Evolutionary conservation across 2,797 vertebrate species (phyloP).

Genomic region (Argya squamiceps): DNA sequence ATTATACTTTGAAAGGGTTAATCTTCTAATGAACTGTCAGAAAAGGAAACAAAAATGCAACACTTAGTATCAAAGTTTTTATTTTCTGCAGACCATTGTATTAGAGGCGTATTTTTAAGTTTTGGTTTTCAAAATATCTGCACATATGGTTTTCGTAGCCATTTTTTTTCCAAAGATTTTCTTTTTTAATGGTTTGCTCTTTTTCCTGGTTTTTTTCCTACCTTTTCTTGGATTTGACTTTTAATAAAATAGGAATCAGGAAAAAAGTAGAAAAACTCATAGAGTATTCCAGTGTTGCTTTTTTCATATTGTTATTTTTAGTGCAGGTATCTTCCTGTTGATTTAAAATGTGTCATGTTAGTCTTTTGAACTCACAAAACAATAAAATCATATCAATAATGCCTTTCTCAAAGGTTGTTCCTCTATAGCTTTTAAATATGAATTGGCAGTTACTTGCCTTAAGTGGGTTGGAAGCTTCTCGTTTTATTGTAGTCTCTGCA

Average conservation of each 20-base stretch:
- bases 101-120: background rate
- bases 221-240: background rate
- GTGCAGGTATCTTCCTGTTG: background rate
- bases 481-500: background rate
- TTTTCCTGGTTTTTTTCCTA: background rate
- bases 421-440: background rate
- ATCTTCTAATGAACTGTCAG: background rate
- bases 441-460: background rate
- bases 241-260: background rate
- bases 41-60: background rate
- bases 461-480: background rate
- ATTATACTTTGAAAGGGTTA: background rate
- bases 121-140: background rate
- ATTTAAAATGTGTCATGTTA: background rate
- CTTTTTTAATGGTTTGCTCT: rapidly evolving
- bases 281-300: background rate
- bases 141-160: background rate
- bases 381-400: background rate
- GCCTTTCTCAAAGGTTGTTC: background rate
- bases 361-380: background rate
- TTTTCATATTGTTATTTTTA: background rate
- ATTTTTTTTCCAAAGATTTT: background rate
- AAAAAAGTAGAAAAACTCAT: background rate
- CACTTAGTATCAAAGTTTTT: background rate
- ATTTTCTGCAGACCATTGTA: background rate